Evolutionary conservation across 2,797 vertebrate genomes (phyloP).

Genomic region (Pangasius djambal): DNA sequence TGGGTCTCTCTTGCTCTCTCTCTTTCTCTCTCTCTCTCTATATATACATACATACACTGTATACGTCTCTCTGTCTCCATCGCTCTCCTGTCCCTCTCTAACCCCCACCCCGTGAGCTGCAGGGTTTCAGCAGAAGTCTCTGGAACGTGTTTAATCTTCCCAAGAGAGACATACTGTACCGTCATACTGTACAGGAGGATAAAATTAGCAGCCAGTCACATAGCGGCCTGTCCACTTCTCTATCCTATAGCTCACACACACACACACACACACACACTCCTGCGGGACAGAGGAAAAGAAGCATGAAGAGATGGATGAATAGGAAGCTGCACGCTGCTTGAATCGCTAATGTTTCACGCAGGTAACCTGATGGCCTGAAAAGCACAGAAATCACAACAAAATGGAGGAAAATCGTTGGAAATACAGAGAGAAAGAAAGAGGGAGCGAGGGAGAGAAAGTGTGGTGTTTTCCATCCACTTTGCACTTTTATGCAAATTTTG

Average conservation of each 20-base stretch:
- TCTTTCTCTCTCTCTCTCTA: not conserved
- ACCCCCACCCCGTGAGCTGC: not conserved
- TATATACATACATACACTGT: not conserved
- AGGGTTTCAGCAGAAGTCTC: slow-evolving; percentile 44
- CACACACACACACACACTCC: slow-evolving; percentile 26
- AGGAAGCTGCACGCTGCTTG: not conserved
- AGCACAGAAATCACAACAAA: not conserved
- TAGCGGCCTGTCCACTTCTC: slow-evolving; percentile 69
- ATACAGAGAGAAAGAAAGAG: not conserved
- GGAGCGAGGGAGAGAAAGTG: not conserved
- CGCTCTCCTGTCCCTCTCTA: not conserved
- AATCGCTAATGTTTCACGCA: not conserved
- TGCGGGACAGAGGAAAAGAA: not conserved
- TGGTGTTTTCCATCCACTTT: not conserved
- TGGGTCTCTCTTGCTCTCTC: not conserved
- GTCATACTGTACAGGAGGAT: slow-evolving; percentile 68
- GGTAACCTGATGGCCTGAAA: not conserved
- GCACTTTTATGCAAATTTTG: not conserved
- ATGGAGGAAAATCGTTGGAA: not conserved
- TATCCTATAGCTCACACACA: slow-evolving; percentile 52
- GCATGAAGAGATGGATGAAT: not conserved
- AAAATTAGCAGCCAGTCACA: slow-evolving; percentile 77
- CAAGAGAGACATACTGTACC: slow-evolving; percentile 51
- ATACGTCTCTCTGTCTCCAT: not conserved
- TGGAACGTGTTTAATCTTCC: slow-evolving; percentile 59